Conservation (phyloP, 2,888 invertebrate species). For the Chymomyza procnemis region DNA sequence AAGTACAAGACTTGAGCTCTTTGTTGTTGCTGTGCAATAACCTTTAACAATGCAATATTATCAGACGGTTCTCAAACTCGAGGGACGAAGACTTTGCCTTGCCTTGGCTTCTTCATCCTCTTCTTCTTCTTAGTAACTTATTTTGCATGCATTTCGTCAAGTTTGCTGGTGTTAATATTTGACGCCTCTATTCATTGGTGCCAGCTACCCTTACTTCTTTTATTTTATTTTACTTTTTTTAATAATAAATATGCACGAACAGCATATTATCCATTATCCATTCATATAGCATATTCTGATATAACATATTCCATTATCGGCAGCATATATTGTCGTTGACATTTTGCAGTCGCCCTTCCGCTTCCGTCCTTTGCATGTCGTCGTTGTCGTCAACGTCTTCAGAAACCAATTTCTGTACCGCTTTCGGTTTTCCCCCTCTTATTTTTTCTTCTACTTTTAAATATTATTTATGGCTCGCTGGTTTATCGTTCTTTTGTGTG, state of each 20-base stretch:
- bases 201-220: neutral
- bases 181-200: neutral
- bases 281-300: neutral
- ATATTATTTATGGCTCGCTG: constrained; percentile 4
- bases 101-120: neutral
- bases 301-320: neutral
- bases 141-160: constrained; percentile 44
- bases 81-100: neutral
- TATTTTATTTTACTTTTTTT: constrained; percentile 3
- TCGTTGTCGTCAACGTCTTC: neutral
- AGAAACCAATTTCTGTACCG: neutral
- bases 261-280: constrained; percentile 44
- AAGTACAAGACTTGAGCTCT: neutral
- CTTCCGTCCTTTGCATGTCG: neutral
- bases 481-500: neutral
- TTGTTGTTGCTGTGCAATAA: neutral
- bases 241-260: constrained; percentile 47
- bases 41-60: neutral
- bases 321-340: neutral
- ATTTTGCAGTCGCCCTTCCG: neutral
- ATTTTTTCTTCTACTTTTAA: neutral
- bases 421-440: neutral
- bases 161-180: constrained; percentile 45
- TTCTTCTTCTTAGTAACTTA: neutral
- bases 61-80: neutral